Evolutionary conservation across 2,888 invertebrate species (phyloP), one percentile per base, ranked within the genome.

Genomic region (Leucoma salicis): DNA sequence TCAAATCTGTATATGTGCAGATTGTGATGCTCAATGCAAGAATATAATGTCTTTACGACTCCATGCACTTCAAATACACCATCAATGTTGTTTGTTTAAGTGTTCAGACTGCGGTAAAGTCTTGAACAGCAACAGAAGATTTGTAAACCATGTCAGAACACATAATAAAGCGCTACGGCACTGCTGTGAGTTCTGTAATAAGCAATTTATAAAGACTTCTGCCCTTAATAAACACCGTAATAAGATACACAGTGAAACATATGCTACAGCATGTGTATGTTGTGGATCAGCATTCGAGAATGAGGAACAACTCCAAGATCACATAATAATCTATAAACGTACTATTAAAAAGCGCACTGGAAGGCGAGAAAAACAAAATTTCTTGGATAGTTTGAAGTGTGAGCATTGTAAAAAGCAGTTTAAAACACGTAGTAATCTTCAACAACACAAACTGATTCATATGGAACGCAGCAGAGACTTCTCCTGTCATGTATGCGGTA

Each of bases 401-500:
- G 65, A 81, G 1, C 63, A 74, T 35, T 89, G 89, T 21, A 56
- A 69, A 4, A 86, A 85, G 31, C 78, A 83, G 31, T 89, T 88
- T 24, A 88, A 89, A 49, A 78, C 85, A 0, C 58, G 76, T 1
- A 81, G 83, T 12, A 87, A 85, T 39, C 51, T 89, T 0, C 70
- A 73, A 1, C 85, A 84, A 16, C 90, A 90, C 41, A 79, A 75
- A 39, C 45, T 81, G 0, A 71, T 85, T 0, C 89, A 91, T 40
- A 91, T 85, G 37, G 87, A 88, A 50, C 78, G 86, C 0, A 77
- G 75, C 7, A 63, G 84, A 53, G 78, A 89, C 11, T 89, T 85
- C 31, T 78, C 88, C 0, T 89, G 89, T 44, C 89, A 89, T 33
- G 52, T 88, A 0, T 89, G 89, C 3, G 89, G 89, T 0, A 89